These are phyloP conservation scores for Dicentrarchus labrax DNA, from an alignment of 2,113 vertebrate genomes.

Conservation along the genomic window DNA sequence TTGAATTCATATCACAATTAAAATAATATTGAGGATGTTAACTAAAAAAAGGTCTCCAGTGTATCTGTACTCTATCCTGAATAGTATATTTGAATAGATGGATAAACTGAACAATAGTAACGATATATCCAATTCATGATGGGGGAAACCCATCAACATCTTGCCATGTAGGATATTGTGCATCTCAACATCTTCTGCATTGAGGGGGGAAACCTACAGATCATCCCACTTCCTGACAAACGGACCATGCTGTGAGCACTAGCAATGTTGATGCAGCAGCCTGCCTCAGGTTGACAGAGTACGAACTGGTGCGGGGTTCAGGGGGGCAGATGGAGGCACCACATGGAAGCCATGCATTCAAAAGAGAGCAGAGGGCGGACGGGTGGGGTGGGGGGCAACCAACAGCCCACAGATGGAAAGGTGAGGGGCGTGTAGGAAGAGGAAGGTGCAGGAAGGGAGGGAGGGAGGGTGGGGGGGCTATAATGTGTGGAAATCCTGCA, in stretches of 20 bases:
- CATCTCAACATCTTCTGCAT: no score
- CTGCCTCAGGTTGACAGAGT: slow-evolving; percentile 50
- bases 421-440: slow-evolving; percentile 52
- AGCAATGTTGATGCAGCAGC: slow-evolving; percentile 60
- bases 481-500: slow-evolving; percentile 70
- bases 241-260: slow-evolving; percentile 69
- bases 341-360: slow-evolving; percentile 85
- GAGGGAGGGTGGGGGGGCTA: slow-evolving; percentile 1
- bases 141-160: no score
- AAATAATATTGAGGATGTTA: no score
- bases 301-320: slow-evolving; percentile 40
- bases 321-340: slow-evolving; percentile 78
- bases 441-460: slow-evolving; percentile 28
- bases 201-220: not conserved
- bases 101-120: no score
- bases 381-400: slow-evolving; percentile 11
- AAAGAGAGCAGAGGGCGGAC: slow-evolving; percentile 44
- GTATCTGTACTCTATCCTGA: no score
- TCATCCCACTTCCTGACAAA: slow-evolving; percentile 32
- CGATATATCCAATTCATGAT: no score
- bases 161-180: no score
- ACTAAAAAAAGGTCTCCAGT: no score
- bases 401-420: slow-evolving; percentile 73
- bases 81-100: no score
- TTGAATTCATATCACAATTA: not conserved